Base-by-base conservation (phyloP, 2,888 invertebrate species). In the Drosophila kanekoi region DNA sequence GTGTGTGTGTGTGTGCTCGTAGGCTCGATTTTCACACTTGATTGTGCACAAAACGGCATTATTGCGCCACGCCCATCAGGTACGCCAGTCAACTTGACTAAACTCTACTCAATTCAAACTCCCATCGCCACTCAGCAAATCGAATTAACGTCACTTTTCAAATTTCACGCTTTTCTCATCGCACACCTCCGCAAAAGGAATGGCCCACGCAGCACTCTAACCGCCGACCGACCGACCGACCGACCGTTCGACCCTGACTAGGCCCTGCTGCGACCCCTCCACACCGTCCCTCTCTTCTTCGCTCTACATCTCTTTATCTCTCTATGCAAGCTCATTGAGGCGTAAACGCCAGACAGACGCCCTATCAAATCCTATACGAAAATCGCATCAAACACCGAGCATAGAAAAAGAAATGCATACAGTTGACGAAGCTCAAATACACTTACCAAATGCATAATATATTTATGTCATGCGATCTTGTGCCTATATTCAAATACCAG, bases 101-200 rank as follows among this genome's bases (percentile, higher is more conserved):
- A 57, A 49, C 52, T 38, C 28, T 20, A 53, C 57, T 58, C 44
- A 43, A 43, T 37, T 48, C 44, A n/a, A 44, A 54, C 63, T 69
- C 35, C 35, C 37, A 40, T n/a, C 58, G 59, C 48, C 57, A 23
- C 53, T 69, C 33, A 8, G 53, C 57, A 76, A 82, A 85, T 83
- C 83, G 83, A 82, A 85, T 85, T 87, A 85, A 65, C 73, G 81
- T 74, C 85, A 81, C 75, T 75, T 87, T 87, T 82, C 72, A 82
- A 87, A 82, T 85, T 80, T 87, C 72, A 81, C 81, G 71, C 72
- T 81, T 59, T 75, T 77, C 69, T 61, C 67, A 66, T 65, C 58
- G 51, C 61, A 57, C 51, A 58, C 58, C 64, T 63, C 40, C 44
- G 49, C 37, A n/a, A 44, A 57, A 57, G 37, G 28, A 37, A 48